Evolutionary conservation across 2,888 invertebrate genomes (phyloP).

Genomic region (Patella pellucida): DNA sequence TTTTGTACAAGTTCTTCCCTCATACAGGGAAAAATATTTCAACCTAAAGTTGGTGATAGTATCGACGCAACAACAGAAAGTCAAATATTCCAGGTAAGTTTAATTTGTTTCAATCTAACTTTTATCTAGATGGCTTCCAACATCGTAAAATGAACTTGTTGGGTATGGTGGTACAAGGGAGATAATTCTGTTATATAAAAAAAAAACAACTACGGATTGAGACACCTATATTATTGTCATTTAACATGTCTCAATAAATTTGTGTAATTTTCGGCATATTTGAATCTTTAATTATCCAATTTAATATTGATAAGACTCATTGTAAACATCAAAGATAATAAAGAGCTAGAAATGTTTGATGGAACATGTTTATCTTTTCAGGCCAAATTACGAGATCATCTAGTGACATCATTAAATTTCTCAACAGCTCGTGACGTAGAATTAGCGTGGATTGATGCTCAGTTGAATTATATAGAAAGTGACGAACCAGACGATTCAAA

Average conservation of each 20-base stretch:
- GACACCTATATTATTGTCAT: neutral
- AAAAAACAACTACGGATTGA: neutral
- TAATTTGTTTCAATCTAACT: too few species aligned
- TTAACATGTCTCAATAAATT: neutral
- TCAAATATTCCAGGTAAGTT: constrained; percentile 94
- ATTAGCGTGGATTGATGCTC: constrained; percentile 94
- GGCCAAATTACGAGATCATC: constrained; percentile 91
- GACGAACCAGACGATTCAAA: neutral
- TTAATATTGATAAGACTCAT: too few species aligned
- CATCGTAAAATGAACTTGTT: neutral
- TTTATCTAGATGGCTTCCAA: too few species aligned
- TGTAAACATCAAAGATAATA: too few species aligned
- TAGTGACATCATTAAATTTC: constrained; percentile 89
- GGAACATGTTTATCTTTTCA: constrained; percentile 64
- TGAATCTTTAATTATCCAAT: too few species aligned
- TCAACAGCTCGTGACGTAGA: constrained; percentile 89
- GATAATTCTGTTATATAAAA: neutral
- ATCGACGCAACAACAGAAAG: constrained; percentile 98
- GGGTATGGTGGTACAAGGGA: neutral
- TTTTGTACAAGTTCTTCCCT: constrained; percentile 77
- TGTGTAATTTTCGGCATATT: neutral
- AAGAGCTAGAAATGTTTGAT: too few species aligned
- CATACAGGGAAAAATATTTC: constrained; percentile 81
- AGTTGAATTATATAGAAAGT: constrained; percentile 38
- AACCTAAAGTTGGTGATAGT: constrained; percentile 81